Conservation (phyloP, 2,888 invertebrate species). For the Patella caerulea region DNA sequence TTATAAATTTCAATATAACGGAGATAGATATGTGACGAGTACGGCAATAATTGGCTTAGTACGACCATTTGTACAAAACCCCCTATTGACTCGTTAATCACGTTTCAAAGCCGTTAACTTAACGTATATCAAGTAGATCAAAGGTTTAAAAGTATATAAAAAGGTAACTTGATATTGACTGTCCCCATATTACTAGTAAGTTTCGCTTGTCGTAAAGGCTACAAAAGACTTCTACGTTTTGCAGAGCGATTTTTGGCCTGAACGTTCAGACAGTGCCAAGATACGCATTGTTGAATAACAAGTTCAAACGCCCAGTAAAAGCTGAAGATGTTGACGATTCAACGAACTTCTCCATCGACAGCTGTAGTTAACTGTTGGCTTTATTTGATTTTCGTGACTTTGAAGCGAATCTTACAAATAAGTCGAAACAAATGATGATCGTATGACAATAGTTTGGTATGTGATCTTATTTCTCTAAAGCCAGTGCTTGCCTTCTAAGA, state of each 20-base stretch:
- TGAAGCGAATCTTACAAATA: conserved; percentile 25
- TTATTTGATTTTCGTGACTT: conserved; percentile 28
- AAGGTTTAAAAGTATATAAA: conserved; percentile 11
- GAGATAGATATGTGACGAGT: neutral
- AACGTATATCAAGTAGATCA: conserved; percentile 13
- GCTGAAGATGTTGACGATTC: conserved; percentile 5
- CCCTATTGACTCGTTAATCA: conserved; percentile 11
- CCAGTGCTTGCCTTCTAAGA: neutral
- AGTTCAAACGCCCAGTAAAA: conserved; percentile 7
- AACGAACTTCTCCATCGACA: conserved; percentile 15
- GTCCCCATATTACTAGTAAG: conserved; percentile 6
- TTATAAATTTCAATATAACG: conserved; percentile 10
- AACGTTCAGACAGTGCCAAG: conserved; percentile 10
- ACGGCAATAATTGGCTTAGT: conserved; percentile 10
- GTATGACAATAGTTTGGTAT: conserved; percentile 26
- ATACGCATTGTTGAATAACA: conserved; percentile 12
- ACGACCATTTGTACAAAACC: conserved; percentile 9
- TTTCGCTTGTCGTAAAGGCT: conserved; percentile 13
- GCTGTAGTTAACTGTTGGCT: conserved; percentile 22
- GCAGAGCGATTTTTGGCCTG: conserved; percentile 2
- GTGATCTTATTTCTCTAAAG: conserved; percentile 21
- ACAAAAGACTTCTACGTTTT: conserved; percentile 8
- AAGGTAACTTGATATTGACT: conserved; percentile 12
- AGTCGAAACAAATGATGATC: conserved; percentile 25
- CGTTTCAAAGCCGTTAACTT: conserved; percentile 13